Evolutionary conservation across 1,140 invertebrate species (phyloP), one percentile per base, ranked within the genome.

Genomic region (Ooceraea biroi): DNA sequence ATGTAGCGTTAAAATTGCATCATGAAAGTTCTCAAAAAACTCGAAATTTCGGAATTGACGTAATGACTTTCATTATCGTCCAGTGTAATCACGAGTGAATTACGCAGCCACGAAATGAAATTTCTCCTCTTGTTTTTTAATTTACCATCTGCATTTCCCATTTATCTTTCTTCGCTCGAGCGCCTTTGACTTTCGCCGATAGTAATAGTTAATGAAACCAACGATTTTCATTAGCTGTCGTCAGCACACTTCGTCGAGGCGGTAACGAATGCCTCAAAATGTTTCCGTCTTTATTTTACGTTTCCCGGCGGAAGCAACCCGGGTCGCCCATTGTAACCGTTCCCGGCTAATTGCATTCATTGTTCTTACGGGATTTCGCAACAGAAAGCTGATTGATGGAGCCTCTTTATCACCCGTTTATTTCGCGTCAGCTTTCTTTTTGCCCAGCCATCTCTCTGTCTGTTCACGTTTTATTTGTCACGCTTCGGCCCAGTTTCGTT

Each of bases 321-420:
- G 3, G 66, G 48, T 48, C 25, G 12, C n/a, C 30, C 30, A 57
- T 72, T 69, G 66, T 73, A 60, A 82, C 57, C 69, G 65, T 72
- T 27, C 50, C 10, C 36, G 25, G 80, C 78, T 83, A 74, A 85
- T 72, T 63, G 66, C 83, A 50, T 61, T 82, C 77, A 61, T 85
- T 71, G 65, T 82, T 82, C 77, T 82, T 82, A 52, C 58, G 36
- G 58, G 65, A 82, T 83, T 74, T 85, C 60, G 22, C 68, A 72
- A 72, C 61, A 72, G 48, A 63, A 36, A 46, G 36, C 65, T 83
- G 83, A 85, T 82, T 41, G 46, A 82, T 85, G 55, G 22, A 17
- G 12, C 22, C 58, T 82, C 57, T 61, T 71, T 80, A 80, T 80
- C 76, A 57, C 12, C 12, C 65, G 50, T 58, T 71, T 80, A 80